phyloP scores from a whole-genome alignment of 53 echinoderm and acorn worm species.

The Apostichopus leukothele region DNA sequence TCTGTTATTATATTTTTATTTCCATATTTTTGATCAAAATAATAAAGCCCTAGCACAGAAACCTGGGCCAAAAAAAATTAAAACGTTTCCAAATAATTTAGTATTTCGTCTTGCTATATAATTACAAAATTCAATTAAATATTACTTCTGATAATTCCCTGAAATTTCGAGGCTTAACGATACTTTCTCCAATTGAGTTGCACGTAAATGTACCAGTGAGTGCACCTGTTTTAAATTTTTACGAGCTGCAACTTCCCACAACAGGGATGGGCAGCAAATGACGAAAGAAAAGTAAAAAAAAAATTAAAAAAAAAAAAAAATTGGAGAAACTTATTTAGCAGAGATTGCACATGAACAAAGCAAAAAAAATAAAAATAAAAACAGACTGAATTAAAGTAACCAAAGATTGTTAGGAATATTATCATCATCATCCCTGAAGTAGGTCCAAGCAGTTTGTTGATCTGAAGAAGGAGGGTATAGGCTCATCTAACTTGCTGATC shows the following conservation, averaged over 20 bases:
- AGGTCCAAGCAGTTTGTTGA: slow-evolving; percentile 86
- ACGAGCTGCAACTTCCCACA: not conserved
- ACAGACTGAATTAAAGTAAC: not conserved
- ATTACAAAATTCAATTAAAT: no score
- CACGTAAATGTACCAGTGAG: not conserved
- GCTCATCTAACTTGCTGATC: slow-evolving; percentile 96
- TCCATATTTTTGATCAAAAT: no score
- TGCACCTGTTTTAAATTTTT: not conserved
- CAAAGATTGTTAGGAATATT: not conserved
- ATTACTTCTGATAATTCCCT: no score
- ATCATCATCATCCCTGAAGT: slow-evolving; percentile 48
- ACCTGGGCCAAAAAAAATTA: no score
- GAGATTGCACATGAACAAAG: not conserved
- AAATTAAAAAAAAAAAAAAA: not conserved
- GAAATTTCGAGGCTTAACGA: not conserved
- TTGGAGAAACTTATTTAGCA: not conserved
- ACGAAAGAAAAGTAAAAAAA: not conserved
- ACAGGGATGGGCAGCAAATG: not conserved
- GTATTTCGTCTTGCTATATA: no score
- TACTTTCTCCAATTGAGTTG: not conserved
- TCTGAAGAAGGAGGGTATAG: slow-evolving; percentile 88
- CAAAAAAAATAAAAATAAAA: not conserved
- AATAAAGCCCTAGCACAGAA: no score
- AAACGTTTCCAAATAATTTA: no score
- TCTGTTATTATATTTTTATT: no score